Evolutionary conservation across 2,888 invertebrate species (phyloP), one percentile per base, ranked within the genome.

Genomic region (Philopedon plagiatum): DNA sequence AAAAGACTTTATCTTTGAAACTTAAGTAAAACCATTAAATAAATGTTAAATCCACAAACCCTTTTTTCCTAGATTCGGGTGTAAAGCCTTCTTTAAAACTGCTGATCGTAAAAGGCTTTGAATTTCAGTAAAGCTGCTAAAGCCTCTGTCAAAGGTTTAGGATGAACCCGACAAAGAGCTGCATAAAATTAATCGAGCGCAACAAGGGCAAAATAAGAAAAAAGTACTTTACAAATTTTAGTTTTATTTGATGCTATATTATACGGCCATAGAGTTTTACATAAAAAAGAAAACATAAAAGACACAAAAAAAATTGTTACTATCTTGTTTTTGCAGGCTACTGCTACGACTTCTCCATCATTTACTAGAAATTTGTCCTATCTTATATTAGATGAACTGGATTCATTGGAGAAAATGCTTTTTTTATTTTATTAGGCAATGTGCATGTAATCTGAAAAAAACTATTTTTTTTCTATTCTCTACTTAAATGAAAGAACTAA

Each of bases 131-230:
- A 46, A 46, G 23, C 46, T 9, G 46, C 46, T 23, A 46, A 46
- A 46, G 46, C 23, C 23, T 21, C 44, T 46, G 46, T 46, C 46
- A 46, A 46, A 23, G 46, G 23, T 46, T 46, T 21, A 23, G 23
- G n/a, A 1, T 23, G 46, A 23, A 46, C 46, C 23, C 4, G 5
- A 21, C 23, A 46, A 46, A n/a, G 23, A 46, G 46, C 46, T 46
- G 46, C 46, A 46, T 46, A 46, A 46, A 21, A 46, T 46, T 46
- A 46, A 46, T 46, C 23, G 46, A 46, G 46, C 46, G 23, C 46
- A 46, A 46, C 46, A 46, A 21, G 21, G 46, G 9, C 34, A 21
- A n/a, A 44, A 21, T 15, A 18, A 19, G 5, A 23, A 46, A 46
- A 46, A 9, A 18, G 13, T 19, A 18, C 44, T 44, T 8, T 44